These are phyloP conservation scores for Amphiprion percula DNA, from an alignment of 2,113 vertebrate genomes.

Conservation along the genomic window DNA sequence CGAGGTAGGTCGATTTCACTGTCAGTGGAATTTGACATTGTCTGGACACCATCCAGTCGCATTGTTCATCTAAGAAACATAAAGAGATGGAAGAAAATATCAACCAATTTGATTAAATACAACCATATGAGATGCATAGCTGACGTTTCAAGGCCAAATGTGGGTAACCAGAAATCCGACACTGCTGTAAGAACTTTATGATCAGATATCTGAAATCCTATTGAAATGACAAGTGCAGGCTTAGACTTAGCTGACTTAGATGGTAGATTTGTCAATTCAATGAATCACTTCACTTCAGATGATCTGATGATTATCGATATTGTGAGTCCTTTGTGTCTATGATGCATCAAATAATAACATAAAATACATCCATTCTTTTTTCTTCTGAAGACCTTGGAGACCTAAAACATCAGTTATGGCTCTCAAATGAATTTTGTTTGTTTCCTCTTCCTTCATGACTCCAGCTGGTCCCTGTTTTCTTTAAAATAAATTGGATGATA, in stretches of 20 bases:
- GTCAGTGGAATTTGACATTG: conserved; percentile 38
- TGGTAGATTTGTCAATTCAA: conserved; percentile 6
- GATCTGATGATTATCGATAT: neutral
- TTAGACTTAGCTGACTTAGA: conserved; percentile 13
- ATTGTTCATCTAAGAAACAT: conserved; percentile 61
- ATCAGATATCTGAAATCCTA: conserved; percentile 41
- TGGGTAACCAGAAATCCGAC: conserved; percentile 39
- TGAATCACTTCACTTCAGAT: neutral
- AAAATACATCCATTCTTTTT: neutral
- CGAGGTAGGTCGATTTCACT: conserved; percentile 41
- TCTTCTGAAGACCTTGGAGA: neutral
- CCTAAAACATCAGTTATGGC: conserved; percentile 12
- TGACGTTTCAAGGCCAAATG: conserved; percentile 42
- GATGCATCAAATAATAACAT: conserved; percentile 19
- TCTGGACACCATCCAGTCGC: conserved; percentile 60
- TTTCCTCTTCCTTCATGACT: conserved; percentile 34
- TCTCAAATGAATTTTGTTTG: conserved; percentile 33
- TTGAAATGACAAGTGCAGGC: conserved; percentile 43
- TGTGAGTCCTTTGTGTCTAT: neutral
- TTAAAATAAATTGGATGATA: conserved; percentile 50
- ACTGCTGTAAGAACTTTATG: conserved; percentile 8
- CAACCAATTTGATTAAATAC: conserved; percentile 51
- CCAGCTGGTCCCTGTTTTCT: conserved; percentile 57
- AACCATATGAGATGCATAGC: conserved; percentile 51
- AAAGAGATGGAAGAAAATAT: conserved; percentile 55